These are phyloP conservation scores for Paracanthobrama guichenoti DNA, from an alignment of 2,113 vertebrate genomes.

Conservation along the genomic window DNA sequence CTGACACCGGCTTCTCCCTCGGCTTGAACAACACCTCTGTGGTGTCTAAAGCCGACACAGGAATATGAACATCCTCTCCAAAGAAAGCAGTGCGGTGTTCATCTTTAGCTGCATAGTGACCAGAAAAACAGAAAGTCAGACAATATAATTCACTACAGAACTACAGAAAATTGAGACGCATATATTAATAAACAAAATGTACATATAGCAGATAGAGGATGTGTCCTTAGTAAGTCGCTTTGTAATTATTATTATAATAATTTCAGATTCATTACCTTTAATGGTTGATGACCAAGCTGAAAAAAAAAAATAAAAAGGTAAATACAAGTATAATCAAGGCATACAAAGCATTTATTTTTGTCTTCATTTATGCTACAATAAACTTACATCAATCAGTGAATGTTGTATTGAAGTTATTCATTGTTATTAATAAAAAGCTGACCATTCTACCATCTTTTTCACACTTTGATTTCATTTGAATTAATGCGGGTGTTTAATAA, in stretches of 20 bases:
- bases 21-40: slow-evolving; percentile 68
- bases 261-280: slow-evolving; percentile 42
- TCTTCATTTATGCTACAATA: neutral
- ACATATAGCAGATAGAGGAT: neutral
- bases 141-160: neutral
- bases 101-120: slow-evolving; percentile 60
- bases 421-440: neutral
- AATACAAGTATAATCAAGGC: neutral
- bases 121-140: neutral
- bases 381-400: neutral
- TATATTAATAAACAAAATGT: neutral
- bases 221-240: neutral
- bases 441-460: neutral
- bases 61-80: slow-evolving; percentile 73
- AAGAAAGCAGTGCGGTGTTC: slow-evolving; percentile 70
- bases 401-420: neutral
- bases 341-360: neutral
- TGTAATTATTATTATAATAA: neutral
- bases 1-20: slow-evolving; percentile 11
- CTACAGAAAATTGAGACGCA: neutral
- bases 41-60: slow-evolving; percentile 47
- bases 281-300: slow-evolving; percentile 48
- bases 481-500: neutral
- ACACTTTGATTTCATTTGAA: neutral
- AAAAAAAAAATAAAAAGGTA: neutral